Evolutionary conservation across 2,797 vertebrate species (phyloP).

Genomic region (Tadarida brasiliensis): DNA sequence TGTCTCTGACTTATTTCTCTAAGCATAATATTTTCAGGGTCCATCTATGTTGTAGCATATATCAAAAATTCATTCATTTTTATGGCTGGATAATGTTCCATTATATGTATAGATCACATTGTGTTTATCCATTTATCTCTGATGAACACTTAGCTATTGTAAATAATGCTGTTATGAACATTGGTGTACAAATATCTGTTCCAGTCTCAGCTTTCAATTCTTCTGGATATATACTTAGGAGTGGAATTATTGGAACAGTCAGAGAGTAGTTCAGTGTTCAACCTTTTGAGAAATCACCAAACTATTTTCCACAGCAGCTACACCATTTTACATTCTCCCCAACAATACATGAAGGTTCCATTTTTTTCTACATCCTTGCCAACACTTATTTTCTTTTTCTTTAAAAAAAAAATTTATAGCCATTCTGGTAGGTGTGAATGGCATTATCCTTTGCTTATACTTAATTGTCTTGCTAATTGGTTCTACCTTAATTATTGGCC

Average conservation of each 20-base stretch:
- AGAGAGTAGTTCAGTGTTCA: neutral
- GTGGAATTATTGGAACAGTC: neutral
- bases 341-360: neutral
- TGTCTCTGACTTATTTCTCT: slow-evolving; percentile 31
- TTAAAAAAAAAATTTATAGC: neutral
- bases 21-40: slow-evolving; percentile 33
- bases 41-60: neutral
- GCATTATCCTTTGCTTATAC: slow-evolving; percentile 45
- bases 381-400: neutral
- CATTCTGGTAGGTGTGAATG: neutral
- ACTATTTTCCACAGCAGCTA: neutral
- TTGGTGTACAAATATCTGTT: neutral
- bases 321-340: slow-evolving; percentile 35
- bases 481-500: slow-evolving; percentile 49
- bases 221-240: slow-evolving; percentile 8
- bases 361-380: neutral
- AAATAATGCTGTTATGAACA: neutral
- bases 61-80: slow-evolving; percentile 47
- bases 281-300: slow-evolving; percentile 18
- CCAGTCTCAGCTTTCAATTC: neutral
- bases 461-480: slow-evolving; percentile 50
- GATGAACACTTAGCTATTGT: neutral
- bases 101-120: neutral
- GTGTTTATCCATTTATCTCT: neutral
- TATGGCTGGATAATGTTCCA: neutral